phyloP scores from a whole-genome alignment of 1,140 invertebrate genomes.

The Brachionus angularis region DNA sequence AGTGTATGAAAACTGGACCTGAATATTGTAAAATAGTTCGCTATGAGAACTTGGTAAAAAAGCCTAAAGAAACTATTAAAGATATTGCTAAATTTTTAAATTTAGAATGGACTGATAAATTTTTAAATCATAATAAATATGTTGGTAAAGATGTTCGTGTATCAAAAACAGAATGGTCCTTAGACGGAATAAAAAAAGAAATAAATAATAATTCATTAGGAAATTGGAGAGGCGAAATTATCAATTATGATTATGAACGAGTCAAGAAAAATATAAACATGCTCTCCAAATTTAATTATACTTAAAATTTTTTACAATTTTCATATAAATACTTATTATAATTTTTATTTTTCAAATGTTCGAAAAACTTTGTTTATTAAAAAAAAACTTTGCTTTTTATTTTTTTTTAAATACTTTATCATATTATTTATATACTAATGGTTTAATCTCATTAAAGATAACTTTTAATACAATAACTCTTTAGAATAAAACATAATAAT shows the following conservation, averaged over 20 bases:
- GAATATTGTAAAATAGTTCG: background rate
- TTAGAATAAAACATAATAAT: too few species aligned
- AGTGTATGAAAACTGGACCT: background rate
- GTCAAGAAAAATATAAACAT: too few species aligned
- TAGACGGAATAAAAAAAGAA: constrained; percentile 11
- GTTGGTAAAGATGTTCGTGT: background rate
- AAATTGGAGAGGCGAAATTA: constrained; percentile 1
- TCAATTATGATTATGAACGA: background rate
- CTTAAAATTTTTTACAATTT: too few species aligned
- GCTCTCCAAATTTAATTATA: too few species aligned
- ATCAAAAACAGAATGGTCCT: background rate
- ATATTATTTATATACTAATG: too few species aligned
- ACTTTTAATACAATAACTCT: too few species aligned
- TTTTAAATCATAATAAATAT: constrained; percentile 28
- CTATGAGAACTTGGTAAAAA: background rate
- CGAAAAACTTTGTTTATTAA: too few species aligned
- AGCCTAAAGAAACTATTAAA: background rate
- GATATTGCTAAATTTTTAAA: background rate
- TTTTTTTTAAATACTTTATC: too few species aligned
- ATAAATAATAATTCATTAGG: constrained; percentile 5
- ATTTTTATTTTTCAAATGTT: too few species aligned
- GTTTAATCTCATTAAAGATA: too few species aligned
- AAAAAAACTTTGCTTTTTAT: too few species aligned
- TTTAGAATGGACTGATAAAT: constrained; percentile 15
- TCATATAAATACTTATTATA: too few species aligned